Base-by-base conservation (phyloP, 53 echinoderm and acorn worm genomes). In the Crossaster papposus region DNA sequence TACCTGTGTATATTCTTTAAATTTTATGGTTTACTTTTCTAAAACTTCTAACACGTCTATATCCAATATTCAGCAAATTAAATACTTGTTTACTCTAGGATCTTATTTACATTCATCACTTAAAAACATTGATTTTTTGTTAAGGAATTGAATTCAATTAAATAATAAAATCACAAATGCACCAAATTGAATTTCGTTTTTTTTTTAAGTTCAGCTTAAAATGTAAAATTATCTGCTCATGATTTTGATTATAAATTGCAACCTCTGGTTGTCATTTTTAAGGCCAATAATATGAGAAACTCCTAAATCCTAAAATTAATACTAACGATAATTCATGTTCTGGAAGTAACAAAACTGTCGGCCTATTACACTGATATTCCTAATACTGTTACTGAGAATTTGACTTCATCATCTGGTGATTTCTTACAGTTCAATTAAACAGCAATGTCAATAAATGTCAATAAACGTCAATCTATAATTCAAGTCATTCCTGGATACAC, bases 31-130 rank as follows among this genome's bases (percentile, higher is more conserved):
- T 44, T 44, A 44, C 44, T 44, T 44, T 44, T 44, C 44, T 44
- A 44, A 44, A 44, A 44, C 44, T 44, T 44, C 9, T 5, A 44
- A n/a, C n/a, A n/a, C n/a, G n/a, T n/a, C n/a, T n/a, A n/a, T n/a
- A 44, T 44, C 44, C 9, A 5, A 44, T 44, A 9, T 78, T 50
- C 14, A 36, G 51, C 78, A 37, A 37, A 37, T 24, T 15, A 44
- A 22, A 51, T 51, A 52, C 79, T 55, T 58, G 31, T 30, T n/a
- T 36, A 55, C 26, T 64, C 22, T 31, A 58, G 11, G 34, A 32
- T 31, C 32, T 20, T 55, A 63, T 81, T 81, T 81, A 64, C 81
- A 81, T 33, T 24, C 58, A 55, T 54, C 58, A 17, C 33, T 31
- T 80, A 20, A 30, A 12, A 54, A 0, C 53, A 30, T 80, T 30